phyloP scores from a whole-genome alignment of 2,797 vertebrate species.

The Lepidocolaptes lacrymiger region DNA sequence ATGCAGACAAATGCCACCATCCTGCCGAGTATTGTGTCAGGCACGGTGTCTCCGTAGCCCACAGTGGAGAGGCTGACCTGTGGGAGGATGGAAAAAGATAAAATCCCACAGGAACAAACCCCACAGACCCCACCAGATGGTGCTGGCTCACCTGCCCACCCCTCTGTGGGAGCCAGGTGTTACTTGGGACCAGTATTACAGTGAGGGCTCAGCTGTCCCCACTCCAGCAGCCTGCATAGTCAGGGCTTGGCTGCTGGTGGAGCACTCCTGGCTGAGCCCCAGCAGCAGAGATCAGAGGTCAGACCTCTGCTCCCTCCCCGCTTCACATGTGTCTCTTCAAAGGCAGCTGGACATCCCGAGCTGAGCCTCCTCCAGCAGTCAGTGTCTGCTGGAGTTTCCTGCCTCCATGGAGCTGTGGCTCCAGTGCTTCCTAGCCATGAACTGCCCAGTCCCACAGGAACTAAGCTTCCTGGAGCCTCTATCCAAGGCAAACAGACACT shows the following conservation, averaged over 20 bases:
- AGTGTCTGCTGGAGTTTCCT: constrained; percentile 28
- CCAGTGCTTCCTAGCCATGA: not conserved
- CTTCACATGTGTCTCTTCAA: not conserved
- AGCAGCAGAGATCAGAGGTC: not conserved
- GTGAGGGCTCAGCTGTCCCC: not conserved
- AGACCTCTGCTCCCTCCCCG: not conserved
- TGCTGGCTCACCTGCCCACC: not conserved
- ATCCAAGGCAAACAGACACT: not conserved
- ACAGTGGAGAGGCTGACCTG: constrained; percentile 95
- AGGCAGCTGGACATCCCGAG: not conserved
- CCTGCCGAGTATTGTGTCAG: constrained; percentile 84
- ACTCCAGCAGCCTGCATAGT: rapidly evolving
- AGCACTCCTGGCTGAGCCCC: not conserved
- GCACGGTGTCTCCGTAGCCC: constrained; percentile 89
- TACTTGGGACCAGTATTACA: not conserved
- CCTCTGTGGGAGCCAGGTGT: not conserved
- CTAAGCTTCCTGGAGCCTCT: not conserved
- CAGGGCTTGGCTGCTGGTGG: not conserved
- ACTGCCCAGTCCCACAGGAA: not conserved
- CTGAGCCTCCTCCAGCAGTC: not conserved
- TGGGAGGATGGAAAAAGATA: not conserved
- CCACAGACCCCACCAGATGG: rapidly evolving
- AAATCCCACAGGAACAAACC: rapidly evolving
- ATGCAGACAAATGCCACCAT: constrained; percentile 90
- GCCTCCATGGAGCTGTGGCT: not conserved